These are phyloP conservation scores for Sinhomidia bicolor DNA, from an alignment of 2,888 invertebrate species.

Conservation along the genomic window DNA sequence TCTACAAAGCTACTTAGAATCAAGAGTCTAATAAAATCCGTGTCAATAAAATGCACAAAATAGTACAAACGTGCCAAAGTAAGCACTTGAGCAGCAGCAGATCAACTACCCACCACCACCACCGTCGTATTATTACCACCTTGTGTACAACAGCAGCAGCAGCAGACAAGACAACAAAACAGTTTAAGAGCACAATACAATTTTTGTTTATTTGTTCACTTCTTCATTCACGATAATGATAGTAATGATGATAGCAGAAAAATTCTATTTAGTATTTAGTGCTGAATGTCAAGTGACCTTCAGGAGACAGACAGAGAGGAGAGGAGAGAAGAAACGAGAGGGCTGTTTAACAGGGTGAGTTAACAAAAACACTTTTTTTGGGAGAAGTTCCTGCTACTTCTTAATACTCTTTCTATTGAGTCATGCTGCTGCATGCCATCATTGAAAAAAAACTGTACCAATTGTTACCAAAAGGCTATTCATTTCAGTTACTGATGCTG, in stretches of 20 bases:
- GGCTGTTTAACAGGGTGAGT: slow-evolving; percentile 3
- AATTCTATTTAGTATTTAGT: not conserved
- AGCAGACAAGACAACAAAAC: not conserved
- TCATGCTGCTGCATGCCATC: not conserved
- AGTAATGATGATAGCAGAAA: not conserved
- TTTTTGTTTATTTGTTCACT: slow-evolving; percentile 19
- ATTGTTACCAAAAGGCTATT: slow-evolving; percentile 28
- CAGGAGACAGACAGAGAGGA: slow-evolving; percentile 22
- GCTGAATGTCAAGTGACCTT: slow-evolving; percentile 60
- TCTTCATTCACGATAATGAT: too few relatives aligned
- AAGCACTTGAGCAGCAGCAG: too few relatives aligned
- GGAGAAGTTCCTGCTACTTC: slow-evolving; percentile 60
- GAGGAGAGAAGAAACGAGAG: not conserved
- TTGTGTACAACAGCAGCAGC: not conserved
- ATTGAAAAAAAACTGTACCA: slow-evolving; percentile 16
- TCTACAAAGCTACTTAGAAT: too few relatives aligned
- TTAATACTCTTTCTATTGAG: slow-evolving; percentile 36
- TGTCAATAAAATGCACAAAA: not conserved
- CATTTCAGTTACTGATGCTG: slow-evolving; percentile 10
- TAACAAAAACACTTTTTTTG: slow-evolving; percentile 35
- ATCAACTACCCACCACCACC: too few relatives aligned
- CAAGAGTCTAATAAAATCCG: too few relatives aligned
- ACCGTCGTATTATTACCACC: not conserved
- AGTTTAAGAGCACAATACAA: slow-evolving; percentile 9
- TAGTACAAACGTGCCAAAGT: not conserved